A percentile compares a stretch with the other conserved stretches of the same genome.
These are phyloP conservation scores for Mustela erminea DNA, from an alignment of 2,797 vertebrate species.

Conservation along the genomic window DNA sequence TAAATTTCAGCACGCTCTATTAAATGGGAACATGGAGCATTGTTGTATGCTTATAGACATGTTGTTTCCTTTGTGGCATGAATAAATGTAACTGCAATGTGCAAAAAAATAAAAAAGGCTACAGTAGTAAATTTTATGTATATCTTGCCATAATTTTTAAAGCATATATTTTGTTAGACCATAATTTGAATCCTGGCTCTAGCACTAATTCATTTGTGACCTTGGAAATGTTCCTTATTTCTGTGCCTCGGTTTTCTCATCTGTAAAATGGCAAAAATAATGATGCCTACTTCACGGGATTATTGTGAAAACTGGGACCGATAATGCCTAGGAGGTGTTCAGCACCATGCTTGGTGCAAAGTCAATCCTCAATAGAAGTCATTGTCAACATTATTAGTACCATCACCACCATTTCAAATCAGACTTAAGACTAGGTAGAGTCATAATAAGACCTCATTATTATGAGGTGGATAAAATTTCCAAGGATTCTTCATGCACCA, in stretches of 20 bases:
- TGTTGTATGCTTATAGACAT: not conserved
- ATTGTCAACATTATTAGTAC: not conserved
- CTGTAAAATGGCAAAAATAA: conserved; percentile 4
- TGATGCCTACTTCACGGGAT: not conserved
- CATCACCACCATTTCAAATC: not conserved
- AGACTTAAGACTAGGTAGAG: not conserved
- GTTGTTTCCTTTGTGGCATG: not conserved
- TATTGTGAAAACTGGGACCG: not conserved
- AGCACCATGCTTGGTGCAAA: not conserved
- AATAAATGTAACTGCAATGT: not conserved
- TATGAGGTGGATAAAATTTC: not conserved
- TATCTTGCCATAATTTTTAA: not conserved
- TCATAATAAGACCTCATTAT: not conserved
- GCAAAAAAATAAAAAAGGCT: not conserved
- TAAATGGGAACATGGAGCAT: not conserved
- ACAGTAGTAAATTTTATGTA: not conserved
- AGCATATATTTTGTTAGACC: not conserved
- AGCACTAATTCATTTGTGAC: not conserved
- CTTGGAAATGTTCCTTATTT: not conserved
- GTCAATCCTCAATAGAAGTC: not conserved
- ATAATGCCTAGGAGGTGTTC: not conserved
- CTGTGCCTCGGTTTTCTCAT: conserved; percentile 4
- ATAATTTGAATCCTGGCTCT: not conserved
- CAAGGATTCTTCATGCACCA: not conserved
- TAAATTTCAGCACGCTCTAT: not conserved